Evolutionary conservation across 2,797 vertebrate species (phyloP).

Genomic region (Corythornis leucogaster): DNA sequence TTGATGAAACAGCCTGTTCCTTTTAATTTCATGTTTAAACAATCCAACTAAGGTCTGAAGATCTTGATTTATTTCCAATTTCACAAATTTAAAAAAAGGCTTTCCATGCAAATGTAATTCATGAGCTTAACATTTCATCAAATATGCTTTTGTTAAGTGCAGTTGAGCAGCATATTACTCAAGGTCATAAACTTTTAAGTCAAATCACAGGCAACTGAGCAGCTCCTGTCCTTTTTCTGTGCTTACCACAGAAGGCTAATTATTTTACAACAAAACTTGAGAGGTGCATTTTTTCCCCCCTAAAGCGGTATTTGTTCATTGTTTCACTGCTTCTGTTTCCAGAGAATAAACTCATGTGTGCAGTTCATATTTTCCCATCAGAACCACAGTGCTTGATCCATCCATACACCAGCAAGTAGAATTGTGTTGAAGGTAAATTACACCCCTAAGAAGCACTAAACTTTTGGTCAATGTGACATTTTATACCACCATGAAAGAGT

Average conservation of each 20-base stretch:
- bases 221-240: constrained; percentile 44
- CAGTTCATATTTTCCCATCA: constrained; percentile 50
- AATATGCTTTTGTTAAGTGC: constrained; percentile 71
- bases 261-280: constrained; percentile 66
- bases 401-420: neutral
- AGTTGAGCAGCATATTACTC: constrained; percentile 64
- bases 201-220: constrained; percentile 59
- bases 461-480: neutral
- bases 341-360: constrained; percentile 34
- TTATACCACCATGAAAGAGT: constrained; percentile 40
- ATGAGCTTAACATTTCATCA: constrained; percentile 64
- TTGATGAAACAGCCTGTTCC: neutral
- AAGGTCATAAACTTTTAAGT: constrained; percentile 71
- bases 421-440: neutral
- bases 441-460: neutral
- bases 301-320: constrained; percentile 62
- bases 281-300: constrained; percentile 41
- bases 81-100: constrained; percentile 4
- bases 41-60: neutral
- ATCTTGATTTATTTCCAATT: constrained; percentile 49
- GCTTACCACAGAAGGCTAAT: constrained; percentile 66
- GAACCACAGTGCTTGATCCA: neutral
- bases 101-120: constrained; percentile 42
- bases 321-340: constrained; percentile 45
- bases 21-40: constrained; percentile 25